phyloP scores from a whole-genome alignment of 1,140 invertebrate species.

The Centruroides sculpturatus region DNA sequence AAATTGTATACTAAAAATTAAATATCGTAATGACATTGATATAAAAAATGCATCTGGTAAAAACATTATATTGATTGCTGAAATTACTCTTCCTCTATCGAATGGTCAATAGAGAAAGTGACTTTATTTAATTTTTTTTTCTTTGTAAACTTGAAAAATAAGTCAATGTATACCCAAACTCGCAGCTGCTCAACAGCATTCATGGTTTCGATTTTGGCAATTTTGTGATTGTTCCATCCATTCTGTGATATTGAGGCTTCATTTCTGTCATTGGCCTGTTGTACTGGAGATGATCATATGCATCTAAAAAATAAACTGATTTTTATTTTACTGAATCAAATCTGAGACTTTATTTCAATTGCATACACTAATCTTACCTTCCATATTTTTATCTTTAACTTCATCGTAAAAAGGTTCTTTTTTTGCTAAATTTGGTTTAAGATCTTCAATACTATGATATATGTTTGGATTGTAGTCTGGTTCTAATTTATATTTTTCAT shows the following conservation, averaged over 20 bases:
- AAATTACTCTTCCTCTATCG: too few species aligned
- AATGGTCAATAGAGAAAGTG: too few species aligned
- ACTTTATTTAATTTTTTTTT: too few species aligned
- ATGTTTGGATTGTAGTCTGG: conserved; percentile 34
- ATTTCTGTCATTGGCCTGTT: conserved; percentile 50
- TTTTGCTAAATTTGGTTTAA: conserved; percentile 38
- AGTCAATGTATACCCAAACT: too few species aligned
- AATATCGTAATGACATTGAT: too few species aligned
- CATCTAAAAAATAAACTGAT: background rate
- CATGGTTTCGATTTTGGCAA: background rate
- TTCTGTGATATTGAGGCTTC: conserved; percentile 68
- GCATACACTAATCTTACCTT: conserved; percentile 20
- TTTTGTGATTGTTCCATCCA: conserved; percentile 30
- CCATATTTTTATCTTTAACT: conserved; percentile 56
- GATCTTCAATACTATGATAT: conserved; percentile 61
- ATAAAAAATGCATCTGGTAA: too few species aligned
- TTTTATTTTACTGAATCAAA: background rate
- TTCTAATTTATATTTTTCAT: conserved; percentile 14
- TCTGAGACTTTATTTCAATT: background rate
- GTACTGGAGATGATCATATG: conserved; percentile 76
- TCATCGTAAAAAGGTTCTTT: conserved; percentile 77
- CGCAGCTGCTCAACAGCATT: background rate
- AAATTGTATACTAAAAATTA: too few species aligned
- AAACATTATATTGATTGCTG: too few species aligned
- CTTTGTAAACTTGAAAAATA: too few species aligned